Evolutionary conservation across 2,888 invertebrate genomes (phyloP), one percentile per base, ranked within the genome.

Genomic region (Schizaphis graminum): DNA sequence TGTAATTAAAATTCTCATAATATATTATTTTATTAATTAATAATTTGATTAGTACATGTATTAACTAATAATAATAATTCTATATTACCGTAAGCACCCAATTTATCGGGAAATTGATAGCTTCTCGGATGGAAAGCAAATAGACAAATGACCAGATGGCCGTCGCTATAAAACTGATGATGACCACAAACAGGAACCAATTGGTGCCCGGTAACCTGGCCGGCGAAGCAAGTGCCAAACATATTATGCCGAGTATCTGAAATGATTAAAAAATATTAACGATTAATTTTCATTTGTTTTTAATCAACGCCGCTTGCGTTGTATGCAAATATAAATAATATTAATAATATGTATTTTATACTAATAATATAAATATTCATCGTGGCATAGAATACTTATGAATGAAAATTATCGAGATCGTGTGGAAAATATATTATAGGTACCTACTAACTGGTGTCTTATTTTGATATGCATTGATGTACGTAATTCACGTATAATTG

Each of bases 161-260:
- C 0, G 98, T 98, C 91, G 97, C 97, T 95, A 98, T 98, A 96
- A 98, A 98, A 95, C 98, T 97, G 95, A 97, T 97, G 95, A 98
- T 97, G 41, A 97, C 98, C 92, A 98, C 98, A 96, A 98, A 98
- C 94, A 98, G 97, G 96, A 98, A 99, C 97, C 98, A 98, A 95
- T 97, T 97, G 26, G 98, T 97, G 91, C 97, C 97, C 44, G 96
- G 95, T 87, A 96, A 95, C 95, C 96, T 96, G 0, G 97, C 97
- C 13, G 98, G 98, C 5, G 98, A 97, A 4, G 97, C 98, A 95
- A 98, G 96, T 28, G 97, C 97, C 98, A 98, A 98, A 95, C 98
- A 98, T 95, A 98, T 96, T 95, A 98, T 98, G 95, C 98, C 98
- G 95, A 98, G 95, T 91, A 97, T 95, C 98, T 98, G 97, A 89